Evolutionary conservation across 2,797 vertebrate species (phyloP), one percentile per base, ranked within the genome.

Genomic region (Peromyscus eremicus): DNA sequence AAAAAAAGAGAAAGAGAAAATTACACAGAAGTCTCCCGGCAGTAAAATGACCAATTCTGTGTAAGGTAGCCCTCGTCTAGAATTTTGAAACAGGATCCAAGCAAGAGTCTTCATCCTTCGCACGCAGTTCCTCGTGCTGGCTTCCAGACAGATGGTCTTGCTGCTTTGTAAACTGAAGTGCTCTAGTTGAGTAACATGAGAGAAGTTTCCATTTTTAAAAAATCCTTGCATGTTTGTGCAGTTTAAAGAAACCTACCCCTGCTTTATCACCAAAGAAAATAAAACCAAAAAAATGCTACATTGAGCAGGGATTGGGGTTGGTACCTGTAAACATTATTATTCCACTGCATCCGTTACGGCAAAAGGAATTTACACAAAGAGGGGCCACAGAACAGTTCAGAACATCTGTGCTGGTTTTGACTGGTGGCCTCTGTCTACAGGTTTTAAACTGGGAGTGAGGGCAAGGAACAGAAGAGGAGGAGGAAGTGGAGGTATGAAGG

Each of bases 261-360:
- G 98, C 98, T 97, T 98, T 97, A 94, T 98, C 90, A 97, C 92
- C 98, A 94, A 96, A 95, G 94, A 94, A 97, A 97, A 97, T 87
- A 97, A 98, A 97, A 97, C 82, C 81, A 84, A 97, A 94, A 97
- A 99, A 99, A 98, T 99, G 99, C 99, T 99, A 99, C 98, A 99
- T 99, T 97, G 98, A 98, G 98, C 99, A 99, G 98, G 98, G 98
- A 98, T 98, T 97, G 98, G 98, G 98, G 98, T 97, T 17, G 94
- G 99, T 99, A 99, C 99, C 99, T 99, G 99, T 99, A 99, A 99
- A 99, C 99, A 99, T 98, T 98, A 98, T 98, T 98, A 99, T 98
- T 98, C 94, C 98, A 98, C 98, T 99, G 99, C 99, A 99, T 99
- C 99, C 98, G 97, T 98, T 98, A 98, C 87, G 92, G 98, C 98